Evolutionary conservation across 2,113 vertebrate species (phyloP), one percentile per base, ranked within the genome.

Genomic region (Ondatra zibethicus): DNA sequence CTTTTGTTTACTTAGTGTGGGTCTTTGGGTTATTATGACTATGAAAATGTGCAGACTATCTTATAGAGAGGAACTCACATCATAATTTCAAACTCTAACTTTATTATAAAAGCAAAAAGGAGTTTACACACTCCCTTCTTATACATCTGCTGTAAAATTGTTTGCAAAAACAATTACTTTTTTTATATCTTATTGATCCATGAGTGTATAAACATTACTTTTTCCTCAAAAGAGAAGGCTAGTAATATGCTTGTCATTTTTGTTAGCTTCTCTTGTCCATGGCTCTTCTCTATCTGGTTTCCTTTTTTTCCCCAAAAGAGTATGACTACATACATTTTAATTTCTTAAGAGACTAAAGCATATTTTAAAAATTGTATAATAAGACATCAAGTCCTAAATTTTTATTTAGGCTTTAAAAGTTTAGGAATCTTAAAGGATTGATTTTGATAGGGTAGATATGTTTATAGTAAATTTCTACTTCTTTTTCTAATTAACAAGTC

Each of bases 71-170:
- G 72, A 97, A 81, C 86, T 96, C 68, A 95, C 70, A 76, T 88
- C 27, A 76, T 77, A 77, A 96, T 96, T 94, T 91, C 72, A 91
- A 95, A 93, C 86, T 80, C 23, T 16, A 90, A 81, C 21, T 58
- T 88, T 63, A 52, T 10, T 31, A 82, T 4, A 78, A 96, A 90
- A 96, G 47, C 17, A 55, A 96, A 92, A 9, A 39, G 12, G 2
- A 91, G 9, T 80, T 81, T 72, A 1, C 23, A 78, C 23, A 52
- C 21, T 66, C 68, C 23, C 42, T 11, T 63, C 16, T 89, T 73
- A 82, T 94, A 70, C 1, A 68, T 87, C 36, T 12, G 91, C 91
- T 94, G 58, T 94, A 42, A 52, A 9, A 91, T 58, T 77, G 52
- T 92, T 29, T 31, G 29, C 68, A 36, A n/a, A 31, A 11, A 39